Conservation (phyloP, 2,888 invertebrate species). For the Synergus japonicus region DNA sequence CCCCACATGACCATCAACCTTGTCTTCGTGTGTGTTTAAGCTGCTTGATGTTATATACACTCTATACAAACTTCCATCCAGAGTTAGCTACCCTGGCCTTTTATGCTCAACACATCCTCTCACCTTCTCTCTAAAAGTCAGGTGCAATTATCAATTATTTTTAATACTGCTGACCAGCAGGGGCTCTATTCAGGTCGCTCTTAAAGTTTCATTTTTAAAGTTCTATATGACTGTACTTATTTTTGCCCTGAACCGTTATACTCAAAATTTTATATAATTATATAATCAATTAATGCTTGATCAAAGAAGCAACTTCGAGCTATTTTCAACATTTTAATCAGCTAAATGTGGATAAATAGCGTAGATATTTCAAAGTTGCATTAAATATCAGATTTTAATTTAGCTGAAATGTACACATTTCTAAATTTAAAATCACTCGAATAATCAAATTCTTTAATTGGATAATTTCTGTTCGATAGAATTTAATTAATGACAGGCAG, state of each 20-base stretch:
- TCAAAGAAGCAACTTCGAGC: background rate
- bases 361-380: background rate
- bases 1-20: slow-evolving; percentile 17
- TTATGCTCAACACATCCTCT: background rate
- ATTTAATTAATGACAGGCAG: background rate
- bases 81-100: slow-evolving; percentile 10
- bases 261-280: too few relatives aligned
- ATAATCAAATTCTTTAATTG: background rate
- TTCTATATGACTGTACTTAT: background rate
- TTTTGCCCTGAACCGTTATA: too few relatives aligned
- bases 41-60: slow-evolving; percentile 27
- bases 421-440: background rate
- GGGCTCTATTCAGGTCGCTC: too few relatives aligned
- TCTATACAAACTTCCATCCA: background rate
- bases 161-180: background rate
- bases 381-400: background rate
- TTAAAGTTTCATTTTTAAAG: too few relatives aligned
- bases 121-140: background rate
- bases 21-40: slow-evolving; percentile 44
- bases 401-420: background rate
- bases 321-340: background rate
- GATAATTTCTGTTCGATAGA: background rate
- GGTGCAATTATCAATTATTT: background rate
- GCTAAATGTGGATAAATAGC: background rate
- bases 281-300: background rate